These are phyloP conservation scores for Cichladusa arquata DNA, from an alignment of 2,113 vertebrate genomes.

Conservation along the genomic window DNA sequence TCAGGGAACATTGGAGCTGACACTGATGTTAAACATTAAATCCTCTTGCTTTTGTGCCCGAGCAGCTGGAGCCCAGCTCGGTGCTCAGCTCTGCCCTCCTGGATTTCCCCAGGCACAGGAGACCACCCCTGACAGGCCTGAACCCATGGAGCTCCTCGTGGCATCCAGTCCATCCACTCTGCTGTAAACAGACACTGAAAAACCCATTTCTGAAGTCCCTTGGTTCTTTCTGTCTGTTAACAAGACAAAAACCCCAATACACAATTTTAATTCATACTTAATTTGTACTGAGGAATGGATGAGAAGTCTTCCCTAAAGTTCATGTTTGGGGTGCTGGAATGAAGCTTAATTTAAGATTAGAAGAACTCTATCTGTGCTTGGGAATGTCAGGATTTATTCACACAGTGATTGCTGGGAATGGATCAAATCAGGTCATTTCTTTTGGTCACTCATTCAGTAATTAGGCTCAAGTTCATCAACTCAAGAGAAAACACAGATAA, in stretches of 20 bases:
- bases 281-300: not conserved
- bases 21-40: conserved; percentile 39
- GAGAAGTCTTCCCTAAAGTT: not conserved
- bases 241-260: not conserved
- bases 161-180: not conserved
- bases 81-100: not conserved
- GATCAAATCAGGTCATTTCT: not conserved
- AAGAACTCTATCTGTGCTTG: not conserved
- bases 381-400: not conserved
- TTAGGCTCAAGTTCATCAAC: not conserved
- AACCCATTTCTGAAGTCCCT: not conserved
- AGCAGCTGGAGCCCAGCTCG: not conserved
- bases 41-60: conserved; percentile 18
- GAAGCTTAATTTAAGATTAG: not conserved
- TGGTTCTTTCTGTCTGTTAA: not conserved
- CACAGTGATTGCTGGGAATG: not conserved
- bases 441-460: not conserved
- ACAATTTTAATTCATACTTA: not conserved
- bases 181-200: not conserved
- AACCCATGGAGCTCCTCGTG: not conserved
- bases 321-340: not conserved
- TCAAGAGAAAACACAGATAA: not conserved
- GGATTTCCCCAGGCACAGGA: not conserved
- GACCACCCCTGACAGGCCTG: not conserved
- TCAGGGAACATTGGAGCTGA: conserved; percentile 41